Evolutionary conservation across 1,140 invertebrate species (phyloP).

Genomic region (Ostrea edulis): DNA sequence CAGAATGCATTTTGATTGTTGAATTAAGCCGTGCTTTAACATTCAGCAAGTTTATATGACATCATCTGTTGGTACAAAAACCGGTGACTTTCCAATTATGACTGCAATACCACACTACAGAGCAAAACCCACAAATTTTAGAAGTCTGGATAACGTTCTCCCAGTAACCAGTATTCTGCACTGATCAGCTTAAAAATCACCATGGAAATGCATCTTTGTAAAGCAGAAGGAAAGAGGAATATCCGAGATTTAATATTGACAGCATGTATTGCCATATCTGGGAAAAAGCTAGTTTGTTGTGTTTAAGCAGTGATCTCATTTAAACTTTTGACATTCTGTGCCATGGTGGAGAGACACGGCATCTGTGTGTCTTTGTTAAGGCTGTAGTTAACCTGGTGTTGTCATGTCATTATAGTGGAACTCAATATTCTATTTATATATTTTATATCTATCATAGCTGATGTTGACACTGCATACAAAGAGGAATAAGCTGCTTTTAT

Average conservation of each 20-base stretch:
- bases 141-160: not conserved
- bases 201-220: not conserved
- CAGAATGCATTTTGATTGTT: constrained; percentile 29
- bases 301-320: constrained; percentile 28
- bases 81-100: constrained; percentile 15
- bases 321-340: constrained; percentile 1
- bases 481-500: not conserved
- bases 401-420: not conserved
- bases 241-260: not conserved
- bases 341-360: not conserved
- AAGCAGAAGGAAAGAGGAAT: not conserved
- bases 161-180: not conserved
- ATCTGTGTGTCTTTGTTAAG: not conserved
- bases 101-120: not conserved
- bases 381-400: constrained; percentile 18
- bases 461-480: not conserved
- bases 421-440: constrained; percentile 21
- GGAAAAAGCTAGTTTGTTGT: not conserved
- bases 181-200: constrained; percentile 29
- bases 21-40: constrained; percentile 19
- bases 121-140: not conserved
- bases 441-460: not conserved
- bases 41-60: not conserved
- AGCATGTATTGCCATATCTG: not conserved
- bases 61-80: constrained; percentile 17